Conservation (phyloP, 2,888 invertebrate species). For the Drosophila austrosaltans region DNA sequence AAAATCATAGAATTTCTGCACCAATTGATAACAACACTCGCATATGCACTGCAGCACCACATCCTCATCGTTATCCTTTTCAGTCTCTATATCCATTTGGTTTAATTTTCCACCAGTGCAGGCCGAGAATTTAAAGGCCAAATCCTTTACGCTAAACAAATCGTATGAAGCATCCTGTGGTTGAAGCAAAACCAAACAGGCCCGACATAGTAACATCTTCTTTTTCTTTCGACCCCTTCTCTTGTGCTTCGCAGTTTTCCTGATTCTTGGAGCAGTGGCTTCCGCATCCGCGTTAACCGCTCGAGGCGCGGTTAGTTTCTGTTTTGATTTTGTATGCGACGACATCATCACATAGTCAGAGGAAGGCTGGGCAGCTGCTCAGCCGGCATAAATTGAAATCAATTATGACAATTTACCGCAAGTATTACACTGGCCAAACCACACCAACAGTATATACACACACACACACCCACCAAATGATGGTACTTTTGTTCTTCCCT, state of each 20-base stretch:
- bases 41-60: conserved; percentile 71
- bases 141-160: conserved; percentile 53
- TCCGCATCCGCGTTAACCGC: conserved; percentile 39
- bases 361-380: background rate
- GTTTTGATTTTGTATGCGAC: conserved; percentile 54
- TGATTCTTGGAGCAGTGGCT: conserved; percentile 13
- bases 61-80: conserved; percentile 34
- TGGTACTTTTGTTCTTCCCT: background rate
- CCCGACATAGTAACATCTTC: conserved; percentile 60
- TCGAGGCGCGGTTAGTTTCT: conserved; percentile 40
- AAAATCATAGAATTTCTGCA: conserved; percentile 72
- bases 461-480: background rate
- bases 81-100: background rate
- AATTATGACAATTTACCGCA: conserved; percentile 58
- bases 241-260: background rate
- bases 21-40: conserved; percentile 66
- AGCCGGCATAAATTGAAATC: conserved; percentile 58
- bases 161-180: conserved; percentile 49
- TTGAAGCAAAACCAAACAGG: conserved; percentile 61
- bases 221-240: background rate
- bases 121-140: conserved; percentile 63
- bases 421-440: conserved; percentile 18
- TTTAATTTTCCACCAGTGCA: conserved; percentile 44
- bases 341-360: conserved; percentile 6
- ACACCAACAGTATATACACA: background rate